These are phyloP conservation scores for Agraylea sexmaculata DNA, from an alignment of 1,140 invertebrate species.

Conservation along the genomic window DNA sequence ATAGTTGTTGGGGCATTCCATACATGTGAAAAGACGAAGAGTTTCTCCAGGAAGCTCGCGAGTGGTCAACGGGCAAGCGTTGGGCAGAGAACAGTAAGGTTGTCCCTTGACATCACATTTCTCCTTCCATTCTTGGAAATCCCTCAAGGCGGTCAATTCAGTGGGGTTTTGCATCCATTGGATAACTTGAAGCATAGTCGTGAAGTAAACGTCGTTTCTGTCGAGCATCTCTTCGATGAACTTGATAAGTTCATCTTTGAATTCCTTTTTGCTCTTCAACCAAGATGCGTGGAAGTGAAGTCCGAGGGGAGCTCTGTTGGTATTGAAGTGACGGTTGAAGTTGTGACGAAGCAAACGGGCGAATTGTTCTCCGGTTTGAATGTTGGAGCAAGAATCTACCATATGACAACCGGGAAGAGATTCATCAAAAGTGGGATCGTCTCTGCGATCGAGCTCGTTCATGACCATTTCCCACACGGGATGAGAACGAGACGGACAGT, in stretches of 20 bases:
- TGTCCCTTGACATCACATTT: conserved; percentile 91
- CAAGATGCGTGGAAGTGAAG: conserved; percentile 92
- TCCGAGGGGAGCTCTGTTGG: conserved; percentile 86
- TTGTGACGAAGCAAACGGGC: conserved; percentile 80
- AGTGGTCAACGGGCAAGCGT: conserved; percentile 79
- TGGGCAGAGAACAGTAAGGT: conserved; percentile 82
- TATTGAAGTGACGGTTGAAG: conserved; percentile 86
- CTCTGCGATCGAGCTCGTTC: conserved; percentile 85
- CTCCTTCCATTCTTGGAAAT: conserved; percentile 92
- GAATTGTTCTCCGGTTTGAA: conserved; percentile 80
- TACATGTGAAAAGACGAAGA: conserved; percentile 83
- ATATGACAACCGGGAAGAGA: conserved; percentile 86
- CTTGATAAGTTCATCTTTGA: conserved; percentile 80
- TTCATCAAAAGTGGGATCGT: conserved; percentile 84
- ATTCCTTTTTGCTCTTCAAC: conserved; percentile 89
- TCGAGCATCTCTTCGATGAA: conserved; percentile 89
- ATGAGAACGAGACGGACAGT: conserved; percentile 80
- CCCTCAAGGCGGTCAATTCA: conserved; percentile 70
- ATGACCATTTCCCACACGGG: conserved; percentile 94
- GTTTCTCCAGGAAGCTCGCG: conserved; percentile 86
- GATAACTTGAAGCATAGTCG: conserved; percentile 86
- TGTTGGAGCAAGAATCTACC: conserved; percentile 88
- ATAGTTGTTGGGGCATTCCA: conserved; percentile 92
- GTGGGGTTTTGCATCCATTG: conserved; percentile 97
- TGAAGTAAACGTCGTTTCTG: conserved; percentile 88